Base-by-base conservation (phyloP, 2,888 invertebrate species). In the Plagodis pulveraria region DNA sequence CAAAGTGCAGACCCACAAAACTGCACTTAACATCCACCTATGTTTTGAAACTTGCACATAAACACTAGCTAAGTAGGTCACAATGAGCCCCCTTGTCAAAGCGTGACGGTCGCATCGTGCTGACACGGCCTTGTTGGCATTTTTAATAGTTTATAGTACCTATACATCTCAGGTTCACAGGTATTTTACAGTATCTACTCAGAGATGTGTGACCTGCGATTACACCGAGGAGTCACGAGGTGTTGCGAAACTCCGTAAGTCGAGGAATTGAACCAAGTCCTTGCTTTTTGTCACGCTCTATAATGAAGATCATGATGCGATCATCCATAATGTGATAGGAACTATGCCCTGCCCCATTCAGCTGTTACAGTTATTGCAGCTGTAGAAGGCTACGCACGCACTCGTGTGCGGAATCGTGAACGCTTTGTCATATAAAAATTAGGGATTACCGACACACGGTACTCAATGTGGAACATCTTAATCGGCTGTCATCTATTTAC, bases 221-320 rank as follows among this genome's bases (percentile, higher is more conserved):
- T 78, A 78, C 73, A 69, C 32, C 34, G 69, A 62, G 67, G 62
- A 77, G 80, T 84, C 87, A 88, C 87, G 87, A 86, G 70, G 63
- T 67, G 56, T 86, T 86, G 77, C 77, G 79, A 81, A 80, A 86
- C 51, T 56, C 50, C 65, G 69, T 64, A 52, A 67, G 62, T 66
- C 65, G 61, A 59, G 73, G 74, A 66, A 72, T 65, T 66, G 63
- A 57, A 54, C 55, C 54, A 41, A 55, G 52, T 54, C 57, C 58
- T 58, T 58, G 55, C 11, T 51, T 52, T 55, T 62, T 59, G 52
- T 45, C 35, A 52, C 51, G 44, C 41, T 52, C 34, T 45, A 40
- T 40, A 56, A 51, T 60, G 56, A 53, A 50, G 50, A 65, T 49
- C 63, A 64, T 58, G 62, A 58, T 38, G 47, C 43, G 47, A 51